Percentiles rank a stretch among this genome's conserved stretches.
Evolutionary conservation across 2,797 vertebrate genomes (phyloP).

Genomic region (Cuniculus paca): DNA sequence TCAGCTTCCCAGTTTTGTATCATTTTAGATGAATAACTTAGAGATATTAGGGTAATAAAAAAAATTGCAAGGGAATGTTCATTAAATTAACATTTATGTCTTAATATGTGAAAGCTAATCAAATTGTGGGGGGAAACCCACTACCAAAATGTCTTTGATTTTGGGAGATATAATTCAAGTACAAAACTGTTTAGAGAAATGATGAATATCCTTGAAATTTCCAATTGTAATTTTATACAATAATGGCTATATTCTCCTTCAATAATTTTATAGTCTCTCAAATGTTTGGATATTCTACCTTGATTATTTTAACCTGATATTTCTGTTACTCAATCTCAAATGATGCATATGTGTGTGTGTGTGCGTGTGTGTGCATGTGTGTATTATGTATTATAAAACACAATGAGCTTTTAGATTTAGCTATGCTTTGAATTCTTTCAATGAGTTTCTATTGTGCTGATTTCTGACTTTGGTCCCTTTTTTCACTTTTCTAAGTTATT

Average conservation of each 20-base stretch:
- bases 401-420: background rate
- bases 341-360: background rate
- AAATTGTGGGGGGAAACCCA: background rate
- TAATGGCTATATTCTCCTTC: background rate
- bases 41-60: background rate
- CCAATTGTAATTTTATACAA: background rate
- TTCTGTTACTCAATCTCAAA: background rate
- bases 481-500: background rate
- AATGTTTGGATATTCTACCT: background rate
- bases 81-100: conserved; percentile 31
- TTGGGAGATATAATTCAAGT: background rate
- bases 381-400: background rate
- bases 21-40: background rate
- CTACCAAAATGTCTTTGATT: background rate
- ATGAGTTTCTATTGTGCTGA: background rate
- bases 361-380: too few species aligned
- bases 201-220: background rate
- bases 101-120: conserved; percentile 66
- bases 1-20: background rate
- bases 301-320: background rate
- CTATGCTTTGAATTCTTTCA: background rate
- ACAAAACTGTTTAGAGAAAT: background rate
- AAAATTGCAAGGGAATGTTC: background rate
- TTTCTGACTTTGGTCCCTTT: background rate
- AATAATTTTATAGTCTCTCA: background rate